Conservation (phyloP, 92 coral and sea anemone species). For the Isaurus tuberculatus region DNA sequence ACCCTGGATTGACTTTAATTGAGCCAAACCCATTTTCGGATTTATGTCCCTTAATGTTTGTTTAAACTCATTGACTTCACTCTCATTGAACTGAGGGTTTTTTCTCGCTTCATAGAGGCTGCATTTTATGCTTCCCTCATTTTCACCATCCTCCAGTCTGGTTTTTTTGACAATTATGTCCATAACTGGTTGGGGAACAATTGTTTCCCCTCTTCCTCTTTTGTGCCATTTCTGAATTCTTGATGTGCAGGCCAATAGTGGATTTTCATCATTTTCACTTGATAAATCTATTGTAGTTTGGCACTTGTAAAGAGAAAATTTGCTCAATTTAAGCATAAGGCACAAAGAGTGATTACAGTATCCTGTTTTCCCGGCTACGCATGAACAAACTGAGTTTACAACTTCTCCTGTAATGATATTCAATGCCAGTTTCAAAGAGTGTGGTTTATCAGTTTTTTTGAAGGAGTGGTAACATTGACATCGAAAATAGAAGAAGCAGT, state of each 20-base stretch:
- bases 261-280: constrained; percentile 59
- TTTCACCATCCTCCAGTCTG: constrained; percentile 47
- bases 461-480: constrained; percentile 63
- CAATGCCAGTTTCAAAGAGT: constrained; percentile 56
- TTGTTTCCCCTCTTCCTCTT: constrained; percentile 57
- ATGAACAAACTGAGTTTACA: constrained; percentile 48
- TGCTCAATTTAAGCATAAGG: constrained; percentile 65
- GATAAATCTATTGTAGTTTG: constrained; percentile 51
- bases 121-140: constrained; percentile 58
- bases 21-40: constrained; percentile 62
- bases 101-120: constrained; percentile 64
- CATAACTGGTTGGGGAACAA: constrained; percentile 61
- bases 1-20: constrained; percentile 27
- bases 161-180: constrained; percentile 55
- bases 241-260: constrained; percentile 54
- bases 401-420: constrained; percentile 61
- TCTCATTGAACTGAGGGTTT: constrained; percentile 5
- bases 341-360: constrained; percentile 55
- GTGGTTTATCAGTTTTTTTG: constrained; percentile 56
- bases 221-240: constrained; percentile 63
- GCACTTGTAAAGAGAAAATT: constrained; percentile 56
- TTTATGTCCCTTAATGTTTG: constrained; percentile 51
- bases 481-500: constrained; percentile 52
- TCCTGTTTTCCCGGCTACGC: constrained; percentile 66
- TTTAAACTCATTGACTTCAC: constrained; percentile 37